phyloP scores from a whole-genome alignment of 1,140 invertebrate species.

The Tetragnatha versicolor region DNA sequence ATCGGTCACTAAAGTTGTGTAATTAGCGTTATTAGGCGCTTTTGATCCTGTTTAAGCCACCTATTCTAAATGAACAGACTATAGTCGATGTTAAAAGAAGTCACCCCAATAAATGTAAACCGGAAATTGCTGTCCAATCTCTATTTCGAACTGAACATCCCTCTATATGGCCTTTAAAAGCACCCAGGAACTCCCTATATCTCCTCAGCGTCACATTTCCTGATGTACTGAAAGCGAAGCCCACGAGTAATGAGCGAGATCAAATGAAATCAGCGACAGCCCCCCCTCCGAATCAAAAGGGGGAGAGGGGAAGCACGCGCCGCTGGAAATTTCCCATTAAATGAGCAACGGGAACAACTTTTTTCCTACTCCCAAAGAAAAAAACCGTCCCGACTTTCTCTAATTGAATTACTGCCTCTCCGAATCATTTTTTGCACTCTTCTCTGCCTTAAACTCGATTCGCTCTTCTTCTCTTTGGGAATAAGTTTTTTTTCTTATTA shows the following conservation, averaged over 20 bases:
- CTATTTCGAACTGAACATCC: no score
- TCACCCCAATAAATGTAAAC: no score
- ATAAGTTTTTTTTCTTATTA: not conserved
- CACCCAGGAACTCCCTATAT: no score
- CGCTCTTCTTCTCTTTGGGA: slow-evolving; percentile 6
- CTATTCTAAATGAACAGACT: no score
- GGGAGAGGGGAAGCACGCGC: slow-evolving; percentile 27
- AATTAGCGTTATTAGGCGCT: no score
- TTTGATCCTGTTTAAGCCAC: no score
- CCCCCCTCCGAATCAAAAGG: not conserved
- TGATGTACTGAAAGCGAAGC: no score
- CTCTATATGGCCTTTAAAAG: no score
- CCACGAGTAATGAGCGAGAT: slow-evolving; percentile 41
- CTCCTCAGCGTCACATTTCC: no score
- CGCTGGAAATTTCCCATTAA: slow-evolving; percentile 50
- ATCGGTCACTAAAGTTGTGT: no score
- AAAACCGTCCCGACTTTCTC: slow-evolving; percentile 45
- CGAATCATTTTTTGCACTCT: slow-evolving; percentile 43
- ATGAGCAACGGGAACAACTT: slow-evolving; percentile 25
- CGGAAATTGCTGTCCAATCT: no score
- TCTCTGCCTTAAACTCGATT: slow-evolving; percentile 42
- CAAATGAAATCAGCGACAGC: slow-evolving; percentile 48
- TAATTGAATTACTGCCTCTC: slow-evolving; percentile 43
- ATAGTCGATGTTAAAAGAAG: no score
- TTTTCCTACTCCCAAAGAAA: not conserved